Evolutionary conservation across 2,797 vertebrate genomes (phyloP).

Genomic region (Melanotaenia trifasciata): DNA sequence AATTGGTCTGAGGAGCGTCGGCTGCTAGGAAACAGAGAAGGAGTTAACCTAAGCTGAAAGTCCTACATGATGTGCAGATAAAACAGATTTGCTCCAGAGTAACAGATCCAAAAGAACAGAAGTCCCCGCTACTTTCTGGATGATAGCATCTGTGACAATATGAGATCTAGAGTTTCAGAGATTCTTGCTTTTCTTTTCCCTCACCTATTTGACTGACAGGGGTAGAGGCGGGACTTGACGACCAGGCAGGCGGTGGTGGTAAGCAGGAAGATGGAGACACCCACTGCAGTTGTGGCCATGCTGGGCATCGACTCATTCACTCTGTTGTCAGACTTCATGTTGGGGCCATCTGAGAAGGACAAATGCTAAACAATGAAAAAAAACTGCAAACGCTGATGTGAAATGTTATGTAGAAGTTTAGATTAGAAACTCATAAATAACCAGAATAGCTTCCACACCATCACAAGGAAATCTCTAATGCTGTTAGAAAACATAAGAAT

Average conservation of each 20-base stretch:
- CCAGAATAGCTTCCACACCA: too few relatives aligned
- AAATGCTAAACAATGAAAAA: too few relatives aligned
- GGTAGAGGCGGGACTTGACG: conserved; percentile 79
- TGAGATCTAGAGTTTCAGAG: too few relatives aligned
- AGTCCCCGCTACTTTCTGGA: too few relatives aligned
- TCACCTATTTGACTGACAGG: conserved; percentile 79
- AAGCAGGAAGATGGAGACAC: conserved; percentile 83
- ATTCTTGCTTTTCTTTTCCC: neutral
- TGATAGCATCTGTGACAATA: neutral
- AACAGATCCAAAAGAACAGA: too few relatives aligned
- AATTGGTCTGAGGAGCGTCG: conserved; percentile 83
- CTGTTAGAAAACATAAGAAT: too few relatives aligned
- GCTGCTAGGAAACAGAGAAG: conserved; percentile 39
- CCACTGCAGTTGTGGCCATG: conserved; percentile 81
- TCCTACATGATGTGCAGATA: too few relatives aligned
- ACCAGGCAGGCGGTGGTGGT: conserved; percentile 84
- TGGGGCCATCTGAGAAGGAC: conserved; percentile 42
- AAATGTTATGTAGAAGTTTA: too few relatives aligned
- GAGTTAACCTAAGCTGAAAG: neutral
- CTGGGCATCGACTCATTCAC: conserved; percentile 67
- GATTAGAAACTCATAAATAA: too few relatives aligned
- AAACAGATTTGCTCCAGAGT: too few relatives aligned
- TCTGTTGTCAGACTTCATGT: conserved; percentile 40
- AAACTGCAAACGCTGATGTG: too few relatives aligned
- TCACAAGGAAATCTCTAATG: too few relatives aligned